phyloP scores from a whole-genome alignment of 2,888 invertebrate species.

The Linnaemya vulpina region DNA sequence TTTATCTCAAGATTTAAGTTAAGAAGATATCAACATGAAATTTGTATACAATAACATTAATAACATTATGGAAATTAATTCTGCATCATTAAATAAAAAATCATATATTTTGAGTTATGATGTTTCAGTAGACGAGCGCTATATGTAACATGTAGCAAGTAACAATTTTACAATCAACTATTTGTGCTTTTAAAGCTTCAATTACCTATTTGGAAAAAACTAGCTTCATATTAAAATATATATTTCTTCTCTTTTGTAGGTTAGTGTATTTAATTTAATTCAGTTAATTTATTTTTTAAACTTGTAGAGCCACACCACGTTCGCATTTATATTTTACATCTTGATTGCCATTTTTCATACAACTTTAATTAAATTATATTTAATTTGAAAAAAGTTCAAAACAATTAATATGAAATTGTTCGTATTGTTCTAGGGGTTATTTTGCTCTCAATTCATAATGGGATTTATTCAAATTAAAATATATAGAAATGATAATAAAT shows the following conservation, averaged over 20 bases:
- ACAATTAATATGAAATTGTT: conserved; percentile 51
- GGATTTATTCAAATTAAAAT: conserved; percentile 39
- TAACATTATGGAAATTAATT: no score
- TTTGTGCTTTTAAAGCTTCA: neutral
- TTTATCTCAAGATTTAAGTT: no score
- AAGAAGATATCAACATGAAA: no score
- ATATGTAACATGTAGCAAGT: no score
- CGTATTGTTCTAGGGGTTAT: conserved; percentile 10
- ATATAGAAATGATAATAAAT: conserved; percentile 6
- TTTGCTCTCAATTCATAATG: conserved; percentile 20
- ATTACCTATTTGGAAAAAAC: neutral
- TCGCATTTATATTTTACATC: conserved; percentile 15
- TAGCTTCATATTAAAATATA: neutral
- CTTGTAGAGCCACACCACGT: neutral
- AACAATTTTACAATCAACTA: neutral
- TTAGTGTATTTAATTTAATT: neutral
- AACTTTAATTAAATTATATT: conserved; percentile 53
- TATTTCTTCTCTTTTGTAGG: neutral
- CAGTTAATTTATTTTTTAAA: conserved; percentile 23
- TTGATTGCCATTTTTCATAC: neutral
- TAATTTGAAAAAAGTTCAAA: conserved; percentile 31
- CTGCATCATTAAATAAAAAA: no score
- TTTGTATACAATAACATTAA: no score
- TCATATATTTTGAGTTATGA: no score
- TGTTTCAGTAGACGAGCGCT: no score